Conservation (phyloP, 1,140 invertebrate genomes). For the Arctopsyche grandis region DNA sequence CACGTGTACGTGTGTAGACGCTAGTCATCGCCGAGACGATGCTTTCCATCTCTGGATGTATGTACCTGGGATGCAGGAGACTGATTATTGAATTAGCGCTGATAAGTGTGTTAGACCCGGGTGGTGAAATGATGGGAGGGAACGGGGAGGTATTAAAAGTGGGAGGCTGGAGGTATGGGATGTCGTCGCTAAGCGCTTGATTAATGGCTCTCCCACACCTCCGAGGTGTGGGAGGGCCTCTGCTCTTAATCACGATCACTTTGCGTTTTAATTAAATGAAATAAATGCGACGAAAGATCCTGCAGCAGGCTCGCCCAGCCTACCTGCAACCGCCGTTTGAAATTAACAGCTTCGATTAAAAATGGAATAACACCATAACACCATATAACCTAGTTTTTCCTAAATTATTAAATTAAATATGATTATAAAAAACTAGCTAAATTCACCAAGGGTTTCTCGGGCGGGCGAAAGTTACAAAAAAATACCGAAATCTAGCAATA, state of each 20-base stretch:
- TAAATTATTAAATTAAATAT: too few relatives aligned
- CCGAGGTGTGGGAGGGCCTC: background rate
- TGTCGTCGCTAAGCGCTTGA: conserved; percentile 17
- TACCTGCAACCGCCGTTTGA: background rate
- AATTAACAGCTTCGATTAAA: background rate
- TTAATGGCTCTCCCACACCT: conserved; percentile 38
- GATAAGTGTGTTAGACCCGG: conserved; percentile 42
- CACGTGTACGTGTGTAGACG: too few relatives aligned
- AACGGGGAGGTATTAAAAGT: too few relatives aligned
- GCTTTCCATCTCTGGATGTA: too few relatives aligned
- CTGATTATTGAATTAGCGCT: conserved; percentile 46
- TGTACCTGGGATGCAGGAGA: background rate
- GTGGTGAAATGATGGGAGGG: background rate
- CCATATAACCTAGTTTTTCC: too few relatives aligned
- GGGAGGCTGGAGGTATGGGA: background rate
- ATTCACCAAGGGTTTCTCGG: too few relatives aligned
- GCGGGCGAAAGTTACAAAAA: too few relatives aligned
- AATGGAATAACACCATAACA: too few relatives aligned
- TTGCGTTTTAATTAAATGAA: conserved; percentile 47
- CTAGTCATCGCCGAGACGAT: too few relatives aligned
- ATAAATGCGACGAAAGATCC: conserved; percentile 38
- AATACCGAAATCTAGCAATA: too few relatives aligned
- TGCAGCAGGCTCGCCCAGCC: background rate
- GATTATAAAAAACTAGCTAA: too few relatives aligned
- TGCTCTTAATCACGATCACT: conserved; percentile 39